Evolutionary conservation across 1,140 invertebrate genomes (phyloP), one percentile per base, ranked within the genome.

Genomic region (Gryllus bimaculatus): DNA sequence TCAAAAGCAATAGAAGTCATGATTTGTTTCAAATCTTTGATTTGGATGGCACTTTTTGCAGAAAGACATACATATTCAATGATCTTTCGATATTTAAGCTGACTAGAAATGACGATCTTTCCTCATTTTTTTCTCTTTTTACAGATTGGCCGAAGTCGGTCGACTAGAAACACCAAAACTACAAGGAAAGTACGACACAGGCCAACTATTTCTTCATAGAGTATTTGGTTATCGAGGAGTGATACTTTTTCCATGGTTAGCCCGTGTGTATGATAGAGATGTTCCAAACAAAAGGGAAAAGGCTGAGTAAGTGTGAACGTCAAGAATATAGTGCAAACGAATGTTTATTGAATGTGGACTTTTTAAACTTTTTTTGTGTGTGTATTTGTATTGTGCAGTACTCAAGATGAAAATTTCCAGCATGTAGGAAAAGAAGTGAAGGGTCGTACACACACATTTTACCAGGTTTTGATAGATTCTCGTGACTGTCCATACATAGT

Each of bases 221-320:
- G 93, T 98, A 20, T 99, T 99, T 88, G 96, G 96, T 18, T 99
- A 99, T 85, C 88, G 97, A 83, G 97, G 97, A 13, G 96, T 98
- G 8, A 92, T 98, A 80, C 88, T 99, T 26, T 98, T 98, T 86
- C 96, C 97, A 8, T 99, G 97, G 97, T 87, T 94, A 74, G 97
- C 96, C 8, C 90, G 93, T 85, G 96, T 98, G 13, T 98, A 97
- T 84, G 97, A 99, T 84, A 89, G 96, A 84, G 96, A 98, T 89
- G 86, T 93, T 73, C 92, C 93, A 10, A 87, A 87, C 83, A 88
- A 87, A 83, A 88, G 86, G 83, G 83, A 87, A 83, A 83, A 83
- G 87, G 85, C 86, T 82, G 84, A 66, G 54, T 18, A 66, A 66
- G 54, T 66, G 54, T 66, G 10, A 39, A 39, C 26, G 5, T 39